A percentile compares a stretch with the other conserved stretches of the same genome.
Conservation (phyloP, 1,140 invertebrate genomes). For the Lamellibrachia luymesi region DNA sequence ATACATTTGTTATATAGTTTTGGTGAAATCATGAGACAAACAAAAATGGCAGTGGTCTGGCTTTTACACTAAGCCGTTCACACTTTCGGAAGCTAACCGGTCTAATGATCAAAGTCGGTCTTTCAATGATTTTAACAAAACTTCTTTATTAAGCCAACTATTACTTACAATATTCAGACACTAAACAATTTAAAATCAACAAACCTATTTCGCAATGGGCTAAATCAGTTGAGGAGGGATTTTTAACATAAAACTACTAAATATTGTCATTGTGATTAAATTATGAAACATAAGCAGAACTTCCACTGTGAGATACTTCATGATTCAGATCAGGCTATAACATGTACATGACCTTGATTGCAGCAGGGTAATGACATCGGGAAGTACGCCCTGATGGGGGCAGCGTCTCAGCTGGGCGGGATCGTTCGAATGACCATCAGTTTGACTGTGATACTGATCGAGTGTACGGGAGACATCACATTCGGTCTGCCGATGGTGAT, state of each 20-base stretch:
- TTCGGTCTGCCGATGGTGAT: conserved; percentile 84
- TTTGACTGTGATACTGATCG: conserved; percentile 92
- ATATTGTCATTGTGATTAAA: background rate
- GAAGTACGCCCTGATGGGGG: conserved; percentile 87
- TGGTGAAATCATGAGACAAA: no score
- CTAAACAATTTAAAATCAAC: no score
- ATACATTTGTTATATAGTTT: no score
- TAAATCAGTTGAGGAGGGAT: no score
- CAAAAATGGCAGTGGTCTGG: no score
- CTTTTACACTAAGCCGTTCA: no score
- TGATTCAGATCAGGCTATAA: background rate
- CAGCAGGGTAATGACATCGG: conserved; percentile 53
- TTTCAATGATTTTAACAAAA: no score
- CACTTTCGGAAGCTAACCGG: no score
- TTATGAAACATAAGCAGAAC: background rate
- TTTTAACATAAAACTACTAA: background rate
- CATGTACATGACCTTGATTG: background rate
- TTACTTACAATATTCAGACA: no score
- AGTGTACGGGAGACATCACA: conserved; percentile 92
- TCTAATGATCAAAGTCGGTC: no score
- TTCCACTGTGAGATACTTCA: background rate
- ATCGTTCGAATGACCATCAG: conserved; percentile 97
- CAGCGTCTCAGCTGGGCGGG: conserved; percentile 90
- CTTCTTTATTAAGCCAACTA: no score
- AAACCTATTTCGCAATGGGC: no score